These are phyloP conservation scores for Echeneis naucrates DNA, from an alignment of 2,797 vertebrate genomes.

Conservation along the genomic window DNA sequence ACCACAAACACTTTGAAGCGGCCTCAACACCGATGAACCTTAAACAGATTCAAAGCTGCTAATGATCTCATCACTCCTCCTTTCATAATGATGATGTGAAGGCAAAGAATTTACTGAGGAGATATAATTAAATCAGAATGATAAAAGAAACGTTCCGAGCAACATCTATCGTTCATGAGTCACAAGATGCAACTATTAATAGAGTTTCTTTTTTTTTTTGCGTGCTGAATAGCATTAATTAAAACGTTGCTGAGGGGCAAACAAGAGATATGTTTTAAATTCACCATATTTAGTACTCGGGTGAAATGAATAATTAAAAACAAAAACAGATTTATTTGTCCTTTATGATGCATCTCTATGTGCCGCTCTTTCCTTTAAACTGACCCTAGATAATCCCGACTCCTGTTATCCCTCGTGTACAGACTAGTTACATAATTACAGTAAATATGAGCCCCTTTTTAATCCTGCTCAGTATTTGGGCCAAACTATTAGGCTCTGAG, in stretches of 20 bases:
- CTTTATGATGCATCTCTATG: not conserved
- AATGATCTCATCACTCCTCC: constrained; percentile 13
- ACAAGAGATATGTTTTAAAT: constrained; percentile 17
- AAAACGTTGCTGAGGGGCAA: constrained; percentile 14
- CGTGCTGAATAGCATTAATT: constrained; percentile 32
- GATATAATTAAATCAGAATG: constrained; percentile 38
- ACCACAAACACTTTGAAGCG: constrained; percentile 38
- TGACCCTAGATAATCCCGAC: constrained; percentile 7
- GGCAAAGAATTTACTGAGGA: constrained; percentile 14
- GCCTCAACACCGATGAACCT: constrained; percentile 11
- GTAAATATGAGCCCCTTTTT: constrained; percentile 26
- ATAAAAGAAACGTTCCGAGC: constrained; percentile 27
- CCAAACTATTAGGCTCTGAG: constrained; percentile 46
- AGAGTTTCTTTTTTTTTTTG: constrained; percentile 3
- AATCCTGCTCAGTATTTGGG: constrained; percentile 55
- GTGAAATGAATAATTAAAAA: constrained; percentile 14
- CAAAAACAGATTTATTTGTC: constrained; percentile 7
- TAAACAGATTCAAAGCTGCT: not conserved
- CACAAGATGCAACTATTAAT: constrained; percentile 23
- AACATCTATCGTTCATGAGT: constrained; percentile 3
- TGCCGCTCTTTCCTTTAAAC: constrained; percentile 1
- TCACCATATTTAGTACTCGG: constrained; percentile 9
- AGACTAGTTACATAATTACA: constrained; percentile 44
- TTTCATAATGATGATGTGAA: constrained; percentile 23
- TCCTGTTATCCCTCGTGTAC: not conserved